A percentile compares a stretch with the other conserved stretches of the same genome.
Evolutionary conservation across 2,797 vertebrate species (phyloP).

Genomic region (Erithacus rubecula): DNA sequence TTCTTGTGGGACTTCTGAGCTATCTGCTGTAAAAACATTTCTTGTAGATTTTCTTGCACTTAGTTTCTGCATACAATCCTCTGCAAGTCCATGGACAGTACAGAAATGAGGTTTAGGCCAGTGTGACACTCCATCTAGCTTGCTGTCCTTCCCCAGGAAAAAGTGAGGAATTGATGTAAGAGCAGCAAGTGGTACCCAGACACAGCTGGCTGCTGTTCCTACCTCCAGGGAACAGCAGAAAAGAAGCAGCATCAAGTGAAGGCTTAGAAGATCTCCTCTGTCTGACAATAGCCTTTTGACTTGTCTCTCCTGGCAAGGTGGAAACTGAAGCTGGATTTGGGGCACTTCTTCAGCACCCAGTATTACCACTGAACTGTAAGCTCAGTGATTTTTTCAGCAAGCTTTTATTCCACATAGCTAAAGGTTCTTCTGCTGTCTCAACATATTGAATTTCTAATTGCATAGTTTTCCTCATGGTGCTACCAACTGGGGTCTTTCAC

Average conservation of each 20-base stretch:
- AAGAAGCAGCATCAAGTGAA: background rate
- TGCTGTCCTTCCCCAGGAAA: background rate
- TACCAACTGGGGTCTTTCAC: background rate
- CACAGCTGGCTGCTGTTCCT: background rate
- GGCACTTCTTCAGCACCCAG: background rate
- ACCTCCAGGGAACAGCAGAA: background rate
- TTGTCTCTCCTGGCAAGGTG: background rate
- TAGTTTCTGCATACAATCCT: background rate
- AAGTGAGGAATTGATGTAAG: background rate
- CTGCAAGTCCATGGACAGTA: too few relatives aligned
- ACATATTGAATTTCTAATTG: background rate
- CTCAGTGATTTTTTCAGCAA: background rate
- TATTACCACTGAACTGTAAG: background rate
- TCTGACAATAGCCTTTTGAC: background rate
- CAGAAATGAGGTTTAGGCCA: background rate
- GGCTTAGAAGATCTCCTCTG: background rate
- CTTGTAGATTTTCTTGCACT: background rate
- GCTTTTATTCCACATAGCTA: background rate
- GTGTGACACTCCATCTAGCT: background rate
- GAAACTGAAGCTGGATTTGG: background rate
- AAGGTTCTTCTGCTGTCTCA: background rate
- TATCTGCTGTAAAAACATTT: background rate
- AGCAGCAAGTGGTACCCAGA: background rate
- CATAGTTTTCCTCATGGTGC: background rate
- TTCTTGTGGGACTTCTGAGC: background rate